Conservation (phyloP, 2,888 invertebrate genomes). For the Acleris holmiana region DNA sequence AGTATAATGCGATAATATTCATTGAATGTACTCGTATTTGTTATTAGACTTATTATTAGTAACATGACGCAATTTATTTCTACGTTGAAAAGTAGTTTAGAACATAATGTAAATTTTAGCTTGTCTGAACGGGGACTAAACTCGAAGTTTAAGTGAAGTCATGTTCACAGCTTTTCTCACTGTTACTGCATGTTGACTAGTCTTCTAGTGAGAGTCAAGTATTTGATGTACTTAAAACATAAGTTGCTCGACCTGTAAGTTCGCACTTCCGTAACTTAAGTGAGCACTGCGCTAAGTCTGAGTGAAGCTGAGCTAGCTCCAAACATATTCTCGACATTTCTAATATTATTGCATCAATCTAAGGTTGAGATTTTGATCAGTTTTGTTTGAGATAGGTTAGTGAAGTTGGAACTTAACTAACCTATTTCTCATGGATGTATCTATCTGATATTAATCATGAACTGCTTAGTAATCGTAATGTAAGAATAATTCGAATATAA, state of each 20-base stretch:
- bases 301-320: neutral
- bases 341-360: neutral
- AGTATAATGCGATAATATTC: too few species aligned
- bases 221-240: neutral
- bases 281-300: neutral
- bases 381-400: neutral
- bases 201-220: neutral
- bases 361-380: neutral
- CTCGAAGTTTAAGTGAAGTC: too few species aligned
- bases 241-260: neutral
- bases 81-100: too few species aligned
- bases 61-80: too few species aligned
- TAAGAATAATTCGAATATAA: conserved; percentile 49
- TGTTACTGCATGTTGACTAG: neutral
- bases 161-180: too few species aligned
- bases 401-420: too few species aligned
- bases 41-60: too few species aligned
- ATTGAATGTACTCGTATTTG: too few species aligned
- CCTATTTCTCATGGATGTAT: too few species aligned
- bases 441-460: conserved; percentile 38
- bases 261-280: conserved; percentile 1
- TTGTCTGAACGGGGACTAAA: too few species aligned
- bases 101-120: too few species aligned
- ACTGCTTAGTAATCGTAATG: conserved; percentile 45
- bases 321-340: neutral